Evolutionary conservation across 2,797 vertebrate species (phyloP).

Genomic region (Chiroxiphia lanceolata): DNA sequence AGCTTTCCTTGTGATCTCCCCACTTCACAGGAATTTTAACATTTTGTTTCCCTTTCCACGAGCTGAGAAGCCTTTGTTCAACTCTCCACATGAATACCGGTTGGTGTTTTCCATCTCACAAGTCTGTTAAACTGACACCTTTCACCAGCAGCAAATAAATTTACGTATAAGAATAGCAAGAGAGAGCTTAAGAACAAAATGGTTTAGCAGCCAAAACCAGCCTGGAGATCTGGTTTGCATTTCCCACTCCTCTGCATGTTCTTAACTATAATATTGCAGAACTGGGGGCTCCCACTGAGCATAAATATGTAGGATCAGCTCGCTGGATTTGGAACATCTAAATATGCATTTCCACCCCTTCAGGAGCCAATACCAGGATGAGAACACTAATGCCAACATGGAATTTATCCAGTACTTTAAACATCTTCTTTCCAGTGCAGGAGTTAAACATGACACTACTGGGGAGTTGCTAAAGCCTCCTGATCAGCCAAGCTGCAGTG

Average conservation of each 20-base stretch:
- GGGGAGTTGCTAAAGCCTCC: not conserved
- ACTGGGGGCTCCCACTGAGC: not conserved
- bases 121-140: not conserved
- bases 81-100: not conserved
- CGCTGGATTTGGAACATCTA: not conserved
- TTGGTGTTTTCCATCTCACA: not conserved
- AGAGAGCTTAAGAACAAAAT: not conserved
- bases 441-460: not conserved
- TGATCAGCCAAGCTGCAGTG: accelerated
- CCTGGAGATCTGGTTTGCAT: not conserved
- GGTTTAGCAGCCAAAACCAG: not conserved
- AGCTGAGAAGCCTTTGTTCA: not conserved
- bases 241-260: conserved; percentile 19
- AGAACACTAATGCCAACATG: not conserved
- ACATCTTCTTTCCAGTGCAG: not conserved
- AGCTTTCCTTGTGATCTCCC: not conserved
- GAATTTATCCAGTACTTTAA: not conserved
- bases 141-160: conserved; percentile 9
- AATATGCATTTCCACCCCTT: not conserved
- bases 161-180: not conserved
- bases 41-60: not conserved
- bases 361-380: not conserved
- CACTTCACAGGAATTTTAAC: not conserved
- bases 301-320: conserved; percentile 11
- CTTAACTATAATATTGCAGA: conserved; percentile 26